phyloP scores from a whole-genome alignment of 2,797 vertebrate species.

The Manis pentadactyla region DNA sequence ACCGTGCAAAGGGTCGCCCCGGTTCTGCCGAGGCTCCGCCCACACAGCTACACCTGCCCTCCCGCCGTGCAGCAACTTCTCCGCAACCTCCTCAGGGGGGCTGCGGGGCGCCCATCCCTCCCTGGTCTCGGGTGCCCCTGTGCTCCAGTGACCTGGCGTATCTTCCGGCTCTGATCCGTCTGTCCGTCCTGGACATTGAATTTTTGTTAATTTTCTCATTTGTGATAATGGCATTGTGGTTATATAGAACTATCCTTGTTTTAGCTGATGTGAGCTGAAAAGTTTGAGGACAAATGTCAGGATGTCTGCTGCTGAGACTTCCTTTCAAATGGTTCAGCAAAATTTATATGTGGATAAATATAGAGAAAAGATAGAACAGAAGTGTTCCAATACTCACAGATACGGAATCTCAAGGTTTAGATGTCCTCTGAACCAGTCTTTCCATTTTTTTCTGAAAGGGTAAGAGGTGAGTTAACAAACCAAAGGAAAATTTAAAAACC shows the following conservation, averaged over 20 bases:
- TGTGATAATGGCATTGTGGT: neutral
- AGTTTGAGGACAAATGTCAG: neutral
- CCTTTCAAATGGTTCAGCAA: conserved; percentile 23
- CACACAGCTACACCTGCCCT: neutral
- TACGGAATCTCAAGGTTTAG: neutral
- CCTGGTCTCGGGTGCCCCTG: neutral
- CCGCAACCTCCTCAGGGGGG: neutral
- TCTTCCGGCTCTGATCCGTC: neutral
- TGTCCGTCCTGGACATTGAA: neutral
- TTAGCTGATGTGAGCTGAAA: neutral
- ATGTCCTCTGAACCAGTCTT: neutral
- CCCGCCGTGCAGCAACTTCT: neutral
- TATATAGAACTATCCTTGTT: neutral
- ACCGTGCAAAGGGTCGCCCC: neutral
- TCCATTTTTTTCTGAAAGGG: neutral
- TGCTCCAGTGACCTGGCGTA: neutral
- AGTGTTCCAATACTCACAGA: neutral
- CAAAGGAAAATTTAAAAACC: conserved; percentile 21
- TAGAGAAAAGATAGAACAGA: neutral
- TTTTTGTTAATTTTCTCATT: conserved; percentile 12
- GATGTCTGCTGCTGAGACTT: neutral
- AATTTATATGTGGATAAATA: neutral
- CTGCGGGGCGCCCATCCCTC: neutral
- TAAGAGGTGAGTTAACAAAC: conserved; percentile 8
- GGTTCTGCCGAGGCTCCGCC: neutral